Base-by-base conservation (phyloP, 2,888 invertebrate species). In the Desoria tigrina region DNA sequence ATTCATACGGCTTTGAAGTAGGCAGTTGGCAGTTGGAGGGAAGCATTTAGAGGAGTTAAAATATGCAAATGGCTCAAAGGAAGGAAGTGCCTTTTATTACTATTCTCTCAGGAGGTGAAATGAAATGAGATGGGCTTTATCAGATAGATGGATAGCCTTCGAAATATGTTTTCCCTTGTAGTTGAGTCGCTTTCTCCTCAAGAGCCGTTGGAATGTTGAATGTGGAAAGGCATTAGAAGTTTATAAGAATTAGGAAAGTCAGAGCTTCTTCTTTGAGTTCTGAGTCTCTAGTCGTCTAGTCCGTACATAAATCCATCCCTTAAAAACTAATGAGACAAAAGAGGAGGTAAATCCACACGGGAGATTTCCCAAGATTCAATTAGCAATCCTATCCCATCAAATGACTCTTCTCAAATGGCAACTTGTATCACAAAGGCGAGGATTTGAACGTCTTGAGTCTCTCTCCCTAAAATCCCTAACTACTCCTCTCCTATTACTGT, bases 251-350 rank as follows among this genome's bases (percentile, higher is more conserved):
- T n/a, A n/a, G n/a, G n/a, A n/a, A n/a, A n/a, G n/a, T n/a, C n/a
- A n/a, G n/a, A n/a, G n/a, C n/a, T n/a, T n/a, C n/a, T n/a, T n/a
- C n/a, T n/a, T n/a, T n/a, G n/a, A n/a, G n/a, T 32, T 32, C 32
- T 32, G 6, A 11, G 6, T 32, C 32, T 32, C 32, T 11, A 32
- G 4, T 11, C 32, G n/a, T n/a, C n/a, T n/a, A n/a, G n/a, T 11
- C 32, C 32, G 45, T 45, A 21, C 45, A 45, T 45, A 45, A 45
- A 45, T 45, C 45, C 45, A 45, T 18, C 21, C n/a, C 9, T 45
- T 45, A 45, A 45, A 45, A 45, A 45, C 45, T 45, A 45, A 45
- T 45, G 45, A 45, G 45, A 45, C 45, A 45, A 45, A 45, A 45
- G 45, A 45, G 9, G 45, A 45, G 45, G 45, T 45, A 45, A 45